Evolutionary conservation across 2,888 invertebrate genomes (phyloP), one percentile per base, ranked within the genome.

Genomic region (Cremastinae sp.): DNA sequence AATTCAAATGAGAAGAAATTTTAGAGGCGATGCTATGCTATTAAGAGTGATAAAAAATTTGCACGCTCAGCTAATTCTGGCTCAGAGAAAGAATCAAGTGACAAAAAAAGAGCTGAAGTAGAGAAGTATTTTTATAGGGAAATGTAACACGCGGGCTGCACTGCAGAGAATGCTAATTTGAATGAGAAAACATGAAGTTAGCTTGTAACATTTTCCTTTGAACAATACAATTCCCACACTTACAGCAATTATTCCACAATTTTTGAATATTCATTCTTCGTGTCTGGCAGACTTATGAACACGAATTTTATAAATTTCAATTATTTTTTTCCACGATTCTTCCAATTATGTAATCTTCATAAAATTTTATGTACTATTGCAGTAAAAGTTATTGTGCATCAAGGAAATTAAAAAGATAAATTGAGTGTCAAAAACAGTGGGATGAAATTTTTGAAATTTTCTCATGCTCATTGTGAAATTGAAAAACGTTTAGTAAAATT

Each of bases 161-260:
- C 18, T 37, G 9, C 16, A 18, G 43, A 35, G 49, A 43, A 4
- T 9, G 39, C 47, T 49, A 45, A 61, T 55, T 61, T 37, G 43
- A 35, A 37, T 73, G 45, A 16, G 55, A 68, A 49, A 39, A 16
- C 10, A 28, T 28, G 47, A n/a, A 62, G 56, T 10, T 10, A 62
- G 59, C 51, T 41, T 1, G 51, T 49, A 58, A 39, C 16, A 45
- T 47, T 8, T 22, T 35, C 14, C 18, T 20, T 47, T 1, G 10
- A 55, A 74, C 62, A 72, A 68, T 62, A 22, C 12, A 16, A 53
- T 72, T 72, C 72, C 51, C 68, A 58, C 62, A 2, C 9, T 43
- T 22, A 39, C 51, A 66, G 68, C 72, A 68, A 68, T 51, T 53
- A 20, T 56, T 12, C 28, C 9, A 51, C 9, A 49, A 51, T 43